Evolutionary conservation across 2,113 vertebrate species (phyloP).

Genomic region (Sardina pilchardus): DNA sequence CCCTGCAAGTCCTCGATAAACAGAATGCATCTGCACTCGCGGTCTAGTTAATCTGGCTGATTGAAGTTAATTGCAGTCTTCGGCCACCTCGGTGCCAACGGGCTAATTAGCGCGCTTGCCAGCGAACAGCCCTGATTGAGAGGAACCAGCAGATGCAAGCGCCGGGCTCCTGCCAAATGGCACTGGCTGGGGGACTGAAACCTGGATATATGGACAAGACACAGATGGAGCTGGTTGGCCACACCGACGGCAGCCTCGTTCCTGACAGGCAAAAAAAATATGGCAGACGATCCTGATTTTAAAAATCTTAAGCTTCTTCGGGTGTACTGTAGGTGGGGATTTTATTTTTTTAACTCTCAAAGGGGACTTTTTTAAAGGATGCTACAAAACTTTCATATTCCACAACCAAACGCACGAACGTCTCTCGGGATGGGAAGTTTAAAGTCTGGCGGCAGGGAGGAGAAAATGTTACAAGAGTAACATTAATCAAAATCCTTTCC

Average conservation of each 20-base stretch:
- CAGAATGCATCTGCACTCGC: constrained; percentile 8
- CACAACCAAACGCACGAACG: neutral
- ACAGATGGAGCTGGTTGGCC: constrained; percentile 10
- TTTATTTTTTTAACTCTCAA: too few relatives aligned
- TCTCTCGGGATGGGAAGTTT: neutral
- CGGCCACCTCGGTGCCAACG: neutral
- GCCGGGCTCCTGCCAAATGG: neutral
- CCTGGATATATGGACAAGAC: constrained; percentile 2
- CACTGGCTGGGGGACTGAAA: neutral
- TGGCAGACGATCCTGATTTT: neutral
- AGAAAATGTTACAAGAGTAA: neutral
- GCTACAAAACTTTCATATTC: neutral
- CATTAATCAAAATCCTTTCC: neutral
- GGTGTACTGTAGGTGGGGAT: neutral
- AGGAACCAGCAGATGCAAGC: neutral
- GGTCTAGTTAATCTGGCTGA: constrained; percentile 2
- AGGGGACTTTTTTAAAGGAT: neutral
- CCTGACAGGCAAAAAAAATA: neutral
- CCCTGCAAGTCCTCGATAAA: neutral
- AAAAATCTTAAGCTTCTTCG: neutral
- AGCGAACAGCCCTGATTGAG: constrained; percentile 5
- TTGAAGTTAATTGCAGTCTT: constrained; percentile 15
- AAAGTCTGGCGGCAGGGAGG: neutral
- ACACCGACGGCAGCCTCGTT: neutral
- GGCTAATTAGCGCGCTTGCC: neutral